Conservation (phyloP, 2,113 vertebrate species). For the Hepsetus odoe region DNA sequence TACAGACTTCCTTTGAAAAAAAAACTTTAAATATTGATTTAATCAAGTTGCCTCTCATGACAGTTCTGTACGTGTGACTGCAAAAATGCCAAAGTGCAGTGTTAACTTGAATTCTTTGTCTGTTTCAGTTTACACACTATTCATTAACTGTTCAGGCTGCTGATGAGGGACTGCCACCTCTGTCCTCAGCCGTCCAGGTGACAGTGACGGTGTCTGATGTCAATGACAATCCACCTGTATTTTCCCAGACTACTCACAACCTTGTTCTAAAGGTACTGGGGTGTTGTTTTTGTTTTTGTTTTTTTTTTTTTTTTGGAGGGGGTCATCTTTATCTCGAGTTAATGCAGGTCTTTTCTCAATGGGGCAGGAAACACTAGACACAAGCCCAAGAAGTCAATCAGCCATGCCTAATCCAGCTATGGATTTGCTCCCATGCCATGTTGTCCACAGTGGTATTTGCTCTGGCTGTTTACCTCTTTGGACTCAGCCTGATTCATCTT, state of each 20-base stretch:
- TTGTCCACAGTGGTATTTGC: constrained; percentile 23
- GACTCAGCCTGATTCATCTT: constrained; percentile 14
- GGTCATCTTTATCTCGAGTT: not conserved
- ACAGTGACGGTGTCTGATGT: constrained; percentile 82
- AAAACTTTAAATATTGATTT: too few species aligned
- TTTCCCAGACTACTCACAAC: constrained; percentile 90
- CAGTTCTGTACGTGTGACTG: too few species aligned
- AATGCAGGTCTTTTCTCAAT: constrained; percentile 8
- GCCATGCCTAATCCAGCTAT: constrained; percentile 28
- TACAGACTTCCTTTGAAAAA: too few species aligned
- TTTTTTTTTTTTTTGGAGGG: too few species aligned
- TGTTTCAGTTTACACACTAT: constrained; percentile 83
- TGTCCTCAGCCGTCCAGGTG: constrained; percentile 79
- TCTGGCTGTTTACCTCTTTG: constrained; percentile 28
- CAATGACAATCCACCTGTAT: constrained; percentile 93
- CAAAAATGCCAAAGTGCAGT: too few species aligned
- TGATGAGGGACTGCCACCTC: constrained; percentile 83
- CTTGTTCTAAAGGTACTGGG: constrained; percentile 85
- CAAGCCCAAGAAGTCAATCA: constrained; percentile 13
- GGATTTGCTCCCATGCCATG: constrained; percentile 3
- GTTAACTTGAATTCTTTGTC: too few species aligned
- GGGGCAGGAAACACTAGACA: not conserved
- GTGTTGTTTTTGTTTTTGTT: too few species aligned
- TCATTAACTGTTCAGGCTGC: constrained; percentile 86
- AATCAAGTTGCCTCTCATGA: too few species aligned